Evolutionary conservation across 2,113 vertebrate genomes (phyloP), one percentile per base, ranked within the genome.

Genomic region (Tetrax tetrax): DNA sequence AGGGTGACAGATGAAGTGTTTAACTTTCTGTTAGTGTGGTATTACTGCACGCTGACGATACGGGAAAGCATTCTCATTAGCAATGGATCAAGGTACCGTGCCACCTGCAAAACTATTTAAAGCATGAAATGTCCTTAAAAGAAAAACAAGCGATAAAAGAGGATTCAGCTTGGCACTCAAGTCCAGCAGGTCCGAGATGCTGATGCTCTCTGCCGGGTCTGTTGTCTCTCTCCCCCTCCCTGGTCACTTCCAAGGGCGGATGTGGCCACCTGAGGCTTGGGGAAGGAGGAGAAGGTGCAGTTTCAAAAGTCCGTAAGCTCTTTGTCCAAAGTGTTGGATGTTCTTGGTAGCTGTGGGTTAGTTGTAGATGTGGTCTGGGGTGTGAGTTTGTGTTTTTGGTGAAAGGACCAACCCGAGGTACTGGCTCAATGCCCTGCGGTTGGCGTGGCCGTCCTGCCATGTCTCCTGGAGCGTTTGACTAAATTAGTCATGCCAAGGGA

Each of bases 1-100:
- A 99, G 99, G 95, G 99, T 99, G 82, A 99, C 98, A 6, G 99
- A 99, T 87, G 99, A 99, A 98, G 98, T 99, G 95, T 99, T 99
- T 92, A 99, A 99, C 97, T 99, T 99, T 87, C 97, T 99, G 95
- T 97, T 99, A 64, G 99, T 99, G 88, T 99, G 99, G 99, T 99
- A 99, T 91, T 99, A 99, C 97, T 99, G 99, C 97, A 99, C 99
- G 1, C 85, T 99, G 97, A 99, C 99, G 19, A 99, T 99, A 96
- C 98, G 99, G 85, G 99, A 99, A 96, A 99, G 99, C 86, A 98
- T 99, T 90, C 99, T 99, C 83, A 99, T 99, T 95, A 99, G 98
- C 98, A 99, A 99, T 8, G 99, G 99, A 89, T 99, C 99, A 12
- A 99, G 99, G 99, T 99, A 97, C 81, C 13, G 13, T 75, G 88